These are phyloP conservation scores for Phalera bucephala DNA, from an alignment of 2,888 invertebrate genomes.

Conservation along the genomic window DNA sequence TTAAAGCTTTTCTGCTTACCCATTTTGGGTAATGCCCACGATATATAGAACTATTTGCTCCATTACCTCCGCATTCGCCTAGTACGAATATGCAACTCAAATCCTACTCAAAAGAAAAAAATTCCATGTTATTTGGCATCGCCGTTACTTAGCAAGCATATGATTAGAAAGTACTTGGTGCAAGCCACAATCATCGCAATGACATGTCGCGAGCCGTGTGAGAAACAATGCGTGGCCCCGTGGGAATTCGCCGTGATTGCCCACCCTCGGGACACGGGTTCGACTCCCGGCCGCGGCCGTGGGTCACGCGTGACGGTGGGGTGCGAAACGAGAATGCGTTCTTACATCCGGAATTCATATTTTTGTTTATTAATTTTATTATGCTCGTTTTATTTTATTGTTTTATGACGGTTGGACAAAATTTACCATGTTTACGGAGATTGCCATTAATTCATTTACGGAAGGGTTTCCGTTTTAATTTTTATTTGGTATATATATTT, in stretches of 20 bases:
- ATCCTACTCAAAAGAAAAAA: too few relatives aligned
- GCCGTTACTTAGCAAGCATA: constrained; percentile 29
- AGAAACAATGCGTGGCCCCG: constrained; percentile 63
- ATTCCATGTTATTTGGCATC: too few relatives aligned
- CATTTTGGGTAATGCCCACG: too few relatives aligned
- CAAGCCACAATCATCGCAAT: constrained; percentile 64
- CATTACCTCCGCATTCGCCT: too few relatives aligned
- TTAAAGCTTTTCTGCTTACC: too few relatives aligned
- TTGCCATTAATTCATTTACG: too few relatives aligned
- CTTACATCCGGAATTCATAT: constrained; percentile 64
- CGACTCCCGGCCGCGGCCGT: constrained; percentile 54
- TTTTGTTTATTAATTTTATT: constrained; percentile 43
- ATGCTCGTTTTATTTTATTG: constrained; percentile 8
- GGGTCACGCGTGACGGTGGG: constrained; percentile 69
- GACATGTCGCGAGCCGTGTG: constrained; percentile 77
- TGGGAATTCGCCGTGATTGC: constrained; percentile 72
- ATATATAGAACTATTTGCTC: too few relatives aligned
- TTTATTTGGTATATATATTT: too few relatives aligned
- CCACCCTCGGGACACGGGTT: constrained; percentile 62
- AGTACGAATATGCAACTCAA: too few relatives aligned
- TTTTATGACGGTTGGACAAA: not conserved
- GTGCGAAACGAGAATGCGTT: constrained; percentile 62
- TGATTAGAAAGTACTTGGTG: constrained; percentile 57
- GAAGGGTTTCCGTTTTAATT: too few relatives aligned
- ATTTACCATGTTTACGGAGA: too few relatives aligned